phyloP scores from a whole-genome alignment of 1,140 invertebrate genomes.

The Liolophura sinensis region DNA sequence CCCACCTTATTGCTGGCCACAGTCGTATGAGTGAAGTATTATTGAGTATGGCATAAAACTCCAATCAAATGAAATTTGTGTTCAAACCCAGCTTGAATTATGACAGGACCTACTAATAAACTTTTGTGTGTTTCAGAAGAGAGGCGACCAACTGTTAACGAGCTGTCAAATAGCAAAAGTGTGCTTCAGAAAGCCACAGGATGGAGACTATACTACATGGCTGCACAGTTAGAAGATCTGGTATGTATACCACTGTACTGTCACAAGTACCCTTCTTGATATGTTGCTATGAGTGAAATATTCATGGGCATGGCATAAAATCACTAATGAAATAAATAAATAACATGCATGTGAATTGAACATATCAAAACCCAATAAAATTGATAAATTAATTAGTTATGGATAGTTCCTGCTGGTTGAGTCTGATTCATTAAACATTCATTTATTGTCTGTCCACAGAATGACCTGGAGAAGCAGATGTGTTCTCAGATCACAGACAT shows the following conservation, averaged over 20 bases:
- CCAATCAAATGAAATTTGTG: no score
- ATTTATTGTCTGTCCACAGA: slow-evolving; percentile 24
- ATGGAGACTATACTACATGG: slow-evolving; percentile 93
- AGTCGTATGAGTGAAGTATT: no score
- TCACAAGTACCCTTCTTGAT: no score
- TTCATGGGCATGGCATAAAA: no score
- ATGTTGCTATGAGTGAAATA: no score
- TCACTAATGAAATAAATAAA: background rate
- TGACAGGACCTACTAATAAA: background rate
- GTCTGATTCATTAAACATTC: no score
- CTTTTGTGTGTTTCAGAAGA: slow-evolving; percentile 66
- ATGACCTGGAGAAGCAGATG: slow-evolving; percentile 40
- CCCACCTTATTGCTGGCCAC: background rate
- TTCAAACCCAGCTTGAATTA: background rate
- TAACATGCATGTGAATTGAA: no score
- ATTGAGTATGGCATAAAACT: no score
- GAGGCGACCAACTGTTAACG: slow-evolving; percentile 78
- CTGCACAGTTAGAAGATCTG: slow-evolving; percentile 89
- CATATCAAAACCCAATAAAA: no score
- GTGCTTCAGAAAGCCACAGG: slow-evolving; percentile 88
- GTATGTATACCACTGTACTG: slow-evolving; percentile 62
- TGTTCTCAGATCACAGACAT: slow-evolving; percentile 27
- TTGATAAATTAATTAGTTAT: no score
- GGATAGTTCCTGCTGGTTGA: no score
- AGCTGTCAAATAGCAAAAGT: slow-evolving; percentile 86